A percentile compares a stretch with the other conserved stretches of the same genome.
phyloP scores from a whole-genome alignment of 2,797 vertebrate species.

The Brachymystax lenok region DNA sequence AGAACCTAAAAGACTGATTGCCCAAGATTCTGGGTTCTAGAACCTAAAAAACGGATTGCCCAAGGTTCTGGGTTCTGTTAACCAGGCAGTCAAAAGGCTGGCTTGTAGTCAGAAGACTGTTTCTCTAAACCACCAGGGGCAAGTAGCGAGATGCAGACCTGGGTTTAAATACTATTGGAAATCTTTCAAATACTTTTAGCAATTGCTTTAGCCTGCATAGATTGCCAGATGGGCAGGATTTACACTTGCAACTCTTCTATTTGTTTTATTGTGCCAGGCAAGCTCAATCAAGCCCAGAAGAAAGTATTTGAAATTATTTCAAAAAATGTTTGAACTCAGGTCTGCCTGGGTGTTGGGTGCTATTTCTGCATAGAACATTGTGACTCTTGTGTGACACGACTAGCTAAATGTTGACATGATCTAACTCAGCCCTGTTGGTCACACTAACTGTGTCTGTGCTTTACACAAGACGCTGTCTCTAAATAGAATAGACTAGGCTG shows the following conservation, averaged over 20 bases:
- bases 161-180: not conserved
- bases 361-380: constrained; percentile 63
- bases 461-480: constrained; percentile 61
- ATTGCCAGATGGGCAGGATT: no score
- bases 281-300: no score
- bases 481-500: constrained; percentile 76
- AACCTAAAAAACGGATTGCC: constrained; percentile 3
- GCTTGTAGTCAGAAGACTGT: constrained; percentile 58
- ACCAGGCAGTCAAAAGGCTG: constrained; percentile 46
- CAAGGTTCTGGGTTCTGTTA: constrained; percentile 39
- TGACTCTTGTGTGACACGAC: constrained; percentile 72
- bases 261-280: no score
- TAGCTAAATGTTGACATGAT: constrained; percentile 57
- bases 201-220: not conserved
- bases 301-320: no score
- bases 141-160: not conserved
- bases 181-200: not conserved
- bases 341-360: not conserved
- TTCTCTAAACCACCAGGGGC: constrained; percentile 39
- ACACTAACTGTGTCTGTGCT: constrained; percentile 59
- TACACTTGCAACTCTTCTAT: no score
- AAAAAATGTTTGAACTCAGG: not conserved
- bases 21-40: constrained; percentile 38
- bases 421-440: constrained; percentile 47
- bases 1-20: not conserved